Evolutionary conservation across 2,888 invertebrate species (phyloP), one percentile per base, ranked within the genome.

Genomic region (Venusia cambrica): DNA sequence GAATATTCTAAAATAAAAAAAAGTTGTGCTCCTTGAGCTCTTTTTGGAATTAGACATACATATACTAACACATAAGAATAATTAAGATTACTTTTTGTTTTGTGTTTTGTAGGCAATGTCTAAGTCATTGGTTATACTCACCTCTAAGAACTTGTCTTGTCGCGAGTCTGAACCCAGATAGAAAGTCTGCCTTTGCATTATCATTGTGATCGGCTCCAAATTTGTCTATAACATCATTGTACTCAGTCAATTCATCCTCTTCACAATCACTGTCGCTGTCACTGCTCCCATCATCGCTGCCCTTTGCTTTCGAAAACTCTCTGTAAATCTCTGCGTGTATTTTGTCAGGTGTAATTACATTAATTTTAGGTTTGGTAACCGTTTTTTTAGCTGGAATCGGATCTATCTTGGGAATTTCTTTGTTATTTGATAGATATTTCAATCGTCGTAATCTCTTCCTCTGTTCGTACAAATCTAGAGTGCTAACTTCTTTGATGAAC

Each of bases 121-220:
- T n/a, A n/a, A n/a, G n/a, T n/a, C n/a, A n/a, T n/a, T n/a, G n/a
- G n/a, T n/a, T n/a, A n/a, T n/a, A 11, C 78, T 78, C 78, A 92
- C 93, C 91, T 77, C 90, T 91, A 53, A 77, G 90, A 44, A 68
- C 77, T 27, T 79, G 75, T 33, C 87, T 83, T n/a, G 92, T 90
- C 3, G 91, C 91, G 38, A 93, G 71, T 27, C 87, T 89, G 45
- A 93, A 90, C 48, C 88, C 79, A 11, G 90, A 85, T 30, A 93
- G 77, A 63, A 93, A 93, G 6, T 89, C 75, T 6, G 89, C 63
- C 62, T 93, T 76, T 2, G 46, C 56, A 25, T 83, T 77, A 13
- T 85, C 74, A 45, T 88, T 87, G 7, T 88, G 37, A 79, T 84
- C 35, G 79, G 48, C 26, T 3, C 62, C 59, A 42, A 63, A 83